Evolutionary conservation across 1,140 invertebrate species (phyloP), one percentile per base, ranked within the genome.

Genomic region (Caenorhabditis latens): DNA sequence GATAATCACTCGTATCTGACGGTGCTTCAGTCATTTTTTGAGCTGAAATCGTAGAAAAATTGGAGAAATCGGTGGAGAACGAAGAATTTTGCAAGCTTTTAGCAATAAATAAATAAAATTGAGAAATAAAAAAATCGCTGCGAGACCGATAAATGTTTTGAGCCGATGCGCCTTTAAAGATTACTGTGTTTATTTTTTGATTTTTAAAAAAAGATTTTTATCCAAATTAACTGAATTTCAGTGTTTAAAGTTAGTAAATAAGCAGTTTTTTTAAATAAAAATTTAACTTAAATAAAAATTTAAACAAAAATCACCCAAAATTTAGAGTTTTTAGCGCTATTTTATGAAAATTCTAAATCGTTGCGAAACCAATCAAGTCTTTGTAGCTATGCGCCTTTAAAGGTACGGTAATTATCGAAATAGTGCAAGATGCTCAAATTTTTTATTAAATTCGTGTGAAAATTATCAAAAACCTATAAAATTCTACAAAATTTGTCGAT

Each of bases 1-100:
- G 91, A 67, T 92, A 88, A 88, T 92, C 90, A 19, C 90, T 89
- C 8, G 91, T 92, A 65, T 92, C 89, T 8, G 91, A 93, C 50
- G 90, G 85, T 19, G 50, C 55, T 86, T 93, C 89, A 11, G 89
- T 88, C 91, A 92, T 92, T 84, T 85, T 82, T 67, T 0, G 7
- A 21, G 58, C 75, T 85, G 55, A 75, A 85, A 57, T 14, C n/a
- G 61, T 1, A 42, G 40, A 79, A 79, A n/a, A 48, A 53, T 53
- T 14, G 19, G 46, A 53, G 50, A 58, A 21, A 21, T 19, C n/a
- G 57, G 19, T n/a, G 57, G n/a, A 58, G 0, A 58, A 58, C 19
- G 4, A 58, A 58, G 6, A n/a, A 58, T 14, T 14, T 16, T 11
- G 14, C 8, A 50, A 50, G 50, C 1, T 50, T 11, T 16, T 19